phyloP scores from a whole-genome alignment of 2,113 vertebrate genomes.

The Eurystomus gularis region DNA sequence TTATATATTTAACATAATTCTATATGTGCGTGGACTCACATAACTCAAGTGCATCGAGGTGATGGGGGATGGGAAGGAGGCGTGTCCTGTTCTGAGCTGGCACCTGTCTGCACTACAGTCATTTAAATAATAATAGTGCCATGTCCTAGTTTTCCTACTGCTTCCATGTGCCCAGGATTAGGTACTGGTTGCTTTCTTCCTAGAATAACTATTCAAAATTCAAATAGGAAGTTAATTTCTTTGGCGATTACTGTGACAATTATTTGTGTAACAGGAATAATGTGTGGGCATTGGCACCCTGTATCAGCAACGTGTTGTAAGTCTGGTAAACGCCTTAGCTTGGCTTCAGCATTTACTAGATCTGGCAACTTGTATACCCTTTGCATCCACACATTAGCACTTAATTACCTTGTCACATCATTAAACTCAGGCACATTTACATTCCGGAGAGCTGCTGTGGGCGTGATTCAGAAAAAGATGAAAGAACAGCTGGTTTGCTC shows the following conservation, averaged over 20 bases:
- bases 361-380: conserved; percentile 15
- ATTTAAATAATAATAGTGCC: conserved; percentile 3
- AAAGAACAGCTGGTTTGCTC: conserved; percentile 60
- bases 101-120: not conserved
- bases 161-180: not conserved
- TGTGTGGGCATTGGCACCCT: not conserved
- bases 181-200: not conserved
- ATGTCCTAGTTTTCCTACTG: conserved; percentile 12
- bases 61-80: not conserved
- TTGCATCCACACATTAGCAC: conserved; percentile 55
- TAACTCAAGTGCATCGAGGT: not conserved
- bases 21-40: not conserved
- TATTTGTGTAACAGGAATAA: conserved; percentile 4
- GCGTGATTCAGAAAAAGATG: conserved; percentile 53
- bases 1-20: not conserved
- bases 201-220: not conserved
- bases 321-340: conserved; percentile 17
- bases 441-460: conserved; percentile 15
- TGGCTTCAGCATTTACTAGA: conserved; percentile 42
- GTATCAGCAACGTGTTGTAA: conserved; percentile 20
- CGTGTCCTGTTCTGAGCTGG: not conserved
- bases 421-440: conserved; percentile 50
- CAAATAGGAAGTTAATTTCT: not conserved
- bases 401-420: conserved; percentile 63
- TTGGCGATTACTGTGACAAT: not conserved